These are phyloP conservation scores for Bucorvus abyssinicus DNA, from an alignment of 2,797 vertebrate genomes.

Conservation along the genomic window DNA sequence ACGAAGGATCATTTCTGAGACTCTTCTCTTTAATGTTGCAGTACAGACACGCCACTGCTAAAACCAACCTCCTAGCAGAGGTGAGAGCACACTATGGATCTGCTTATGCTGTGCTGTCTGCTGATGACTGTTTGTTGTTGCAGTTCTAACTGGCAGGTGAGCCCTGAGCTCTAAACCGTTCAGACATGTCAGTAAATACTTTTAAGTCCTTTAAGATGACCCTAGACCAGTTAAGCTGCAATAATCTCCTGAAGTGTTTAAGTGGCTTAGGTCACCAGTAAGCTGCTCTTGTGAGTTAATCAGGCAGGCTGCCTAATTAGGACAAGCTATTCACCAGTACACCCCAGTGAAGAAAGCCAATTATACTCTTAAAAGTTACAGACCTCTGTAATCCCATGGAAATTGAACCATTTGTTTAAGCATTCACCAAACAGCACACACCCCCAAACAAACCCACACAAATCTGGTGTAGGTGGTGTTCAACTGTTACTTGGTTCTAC, in stretches of 20 bases:
- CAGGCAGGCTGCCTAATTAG: constrained; percentile 7
- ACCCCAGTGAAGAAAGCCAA: not conserved
- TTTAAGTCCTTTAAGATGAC: not conserved
- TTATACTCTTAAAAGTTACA: not conserved
- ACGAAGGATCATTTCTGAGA: not conserved
- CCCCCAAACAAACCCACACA: not conserved
- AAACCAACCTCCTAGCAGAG: rapidly evolving
- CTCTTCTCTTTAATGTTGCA: not conserved
- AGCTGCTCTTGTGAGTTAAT: constrained; percentile 29
- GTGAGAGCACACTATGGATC: not conserved
- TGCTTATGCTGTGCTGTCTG: not conserved
- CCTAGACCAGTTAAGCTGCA: not conserved
- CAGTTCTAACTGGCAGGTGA: not conserved
- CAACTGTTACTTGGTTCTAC: not conserved
- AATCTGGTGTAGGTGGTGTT: not conserved
- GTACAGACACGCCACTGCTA: not conserved
- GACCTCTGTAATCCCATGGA: not conserved
- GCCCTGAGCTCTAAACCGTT: not conserved
- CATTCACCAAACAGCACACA: not conserved
- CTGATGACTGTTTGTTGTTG: not conserved
- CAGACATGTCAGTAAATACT: not conserved
- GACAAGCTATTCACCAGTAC: not conserved
- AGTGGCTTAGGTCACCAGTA: constrained; percentile 39
- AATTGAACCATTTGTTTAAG: not conserved
- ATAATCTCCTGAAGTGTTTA: constrained; percentile 42